Percentiles rank a stretch among this genome's conserved stretches.
These are phyloP conservation scores for Melitaea athalia DNA, from an alignment of 2,888 invertebrate species.

Conservation along the genomic window DNA sequence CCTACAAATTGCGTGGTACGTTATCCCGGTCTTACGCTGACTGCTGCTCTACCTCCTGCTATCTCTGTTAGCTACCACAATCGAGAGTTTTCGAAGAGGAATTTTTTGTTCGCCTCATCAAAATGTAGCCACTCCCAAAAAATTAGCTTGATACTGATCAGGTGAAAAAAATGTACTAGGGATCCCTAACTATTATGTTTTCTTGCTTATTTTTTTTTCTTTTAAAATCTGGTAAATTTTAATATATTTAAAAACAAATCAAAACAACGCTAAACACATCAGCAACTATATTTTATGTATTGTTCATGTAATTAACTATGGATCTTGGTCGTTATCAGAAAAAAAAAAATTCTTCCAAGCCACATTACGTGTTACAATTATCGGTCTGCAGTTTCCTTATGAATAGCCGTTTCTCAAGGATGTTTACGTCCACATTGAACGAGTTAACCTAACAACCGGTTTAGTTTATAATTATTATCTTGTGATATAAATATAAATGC, in stretches of 20 bases:
- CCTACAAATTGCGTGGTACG: too few species aligned
- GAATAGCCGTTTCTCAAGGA: constrained; percentile 58
- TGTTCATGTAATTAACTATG: neutral
- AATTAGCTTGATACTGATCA: too few species aligned
- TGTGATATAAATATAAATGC: constrained; percentile 9
- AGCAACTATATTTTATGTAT: neutral
- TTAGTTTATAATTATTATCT: constrained; percentile 39
- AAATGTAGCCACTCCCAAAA: too few species aligned
- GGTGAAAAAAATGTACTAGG: too few species aligned
- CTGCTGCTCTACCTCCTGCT: too few species aligned
- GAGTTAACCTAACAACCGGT: constrained; percentile 50
- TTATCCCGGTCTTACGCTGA: too few species aligned
- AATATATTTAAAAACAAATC: neutral
- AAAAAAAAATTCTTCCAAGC: neutral
- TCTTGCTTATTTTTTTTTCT: constrained; percentile 14
- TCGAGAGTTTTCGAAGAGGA: too few species aligned
- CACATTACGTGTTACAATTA: constrained; percentile 41
- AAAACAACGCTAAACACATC: neutral
- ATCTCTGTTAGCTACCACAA: too few species aligned
- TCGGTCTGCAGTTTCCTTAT: constrained; percentile 44
- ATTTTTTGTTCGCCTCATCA: too few species aligned
- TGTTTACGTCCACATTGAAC: constrained; percentile 51
- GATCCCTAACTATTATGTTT: too few species aligned
- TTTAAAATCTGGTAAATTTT: neutral
- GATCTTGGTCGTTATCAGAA: neutral